Evolutionary conservation across 1,140 invertebrate species (phyloP).

Genomic region (Zaprionus kolodkinae): DNA sequence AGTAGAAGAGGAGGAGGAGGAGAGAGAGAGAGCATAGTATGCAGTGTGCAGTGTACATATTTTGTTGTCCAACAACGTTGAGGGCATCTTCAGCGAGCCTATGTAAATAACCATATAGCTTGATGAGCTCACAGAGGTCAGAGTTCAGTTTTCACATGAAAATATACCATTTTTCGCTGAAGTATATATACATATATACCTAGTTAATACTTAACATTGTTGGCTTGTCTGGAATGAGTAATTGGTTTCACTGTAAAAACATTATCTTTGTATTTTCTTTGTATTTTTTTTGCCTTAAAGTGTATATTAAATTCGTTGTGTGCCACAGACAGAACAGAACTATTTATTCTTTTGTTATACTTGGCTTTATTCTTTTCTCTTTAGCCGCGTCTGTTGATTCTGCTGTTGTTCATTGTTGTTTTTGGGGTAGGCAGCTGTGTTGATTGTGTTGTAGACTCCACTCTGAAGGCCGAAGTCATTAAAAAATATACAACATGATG

Average conservation of each 20-base stretch:
- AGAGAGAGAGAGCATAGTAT: neutral
- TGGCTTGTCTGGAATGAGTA: neutral
- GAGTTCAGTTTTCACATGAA: neutral
- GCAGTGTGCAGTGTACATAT: neutral
- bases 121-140: conserved; percentile 1
- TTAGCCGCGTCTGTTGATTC: conserved; percentile 55
- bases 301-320: conserved; percentile 13
- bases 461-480: conserved; percentile 44
- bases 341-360: conserved; percentile 50
- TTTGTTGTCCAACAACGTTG: neutral
- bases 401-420: conserved; percentile 49
- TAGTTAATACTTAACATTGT: neutral
- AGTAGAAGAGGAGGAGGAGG: too few species aligned
- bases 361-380: conserved; percentile 26
- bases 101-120: conserved; percentile 1
- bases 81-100: neutral
- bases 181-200: neutral
- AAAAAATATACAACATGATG: conserved; percentile 61
- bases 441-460: neutral
- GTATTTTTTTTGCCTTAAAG: neutral
- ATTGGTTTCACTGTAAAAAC: neutral
- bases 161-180: neutral
- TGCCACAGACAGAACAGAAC: neutral
- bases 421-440: conserved; percentile 7
- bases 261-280: neutral